These are phyloP conservation scores for Pachyuromys duprasi DNA, from an alignment of 2,797 vertebrate genomes.

Conservation along the genomic window DNA sequence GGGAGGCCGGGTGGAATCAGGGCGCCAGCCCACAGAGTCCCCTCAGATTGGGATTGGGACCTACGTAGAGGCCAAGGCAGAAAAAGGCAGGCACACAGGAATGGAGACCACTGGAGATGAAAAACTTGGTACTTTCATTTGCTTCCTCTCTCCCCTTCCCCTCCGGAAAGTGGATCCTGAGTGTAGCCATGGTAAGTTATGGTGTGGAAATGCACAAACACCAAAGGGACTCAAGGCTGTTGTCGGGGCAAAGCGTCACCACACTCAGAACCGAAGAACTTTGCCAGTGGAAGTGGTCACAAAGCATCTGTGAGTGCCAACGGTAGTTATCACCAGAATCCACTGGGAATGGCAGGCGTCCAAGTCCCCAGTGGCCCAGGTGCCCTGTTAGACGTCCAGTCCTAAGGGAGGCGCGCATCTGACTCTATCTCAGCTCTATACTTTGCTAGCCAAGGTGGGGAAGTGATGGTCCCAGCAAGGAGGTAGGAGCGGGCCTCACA, in stretches of 20 bases:
- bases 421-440: background rate
- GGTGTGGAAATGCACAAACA: background rate
- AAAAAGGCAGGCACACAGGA: background rate
- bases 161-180: background rate
- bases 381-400: background rate
- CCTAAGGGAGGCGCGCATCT: background rate
- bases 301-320: background rate
- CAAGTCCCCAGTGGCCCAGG: background rate
- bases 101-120: background rate
- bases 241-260: too few species aligned
- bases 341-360: background rate
- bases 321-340: background rate
- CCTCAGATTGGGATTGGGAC: too few species aligned
- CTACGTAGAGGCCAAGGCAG: background rate
- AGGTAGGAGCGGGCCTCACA: background rate
- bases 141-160: background rate
- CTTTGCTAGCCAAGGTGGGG: background rate
- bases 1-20: background rate
- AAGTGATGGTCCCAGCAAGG: background rate
- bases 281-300: background rate
- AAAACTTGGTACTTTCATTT: background rate
- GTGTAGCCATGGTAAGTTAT: too few species aligned
- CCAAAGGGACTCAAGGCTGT: background rate
- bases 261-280: background rate
- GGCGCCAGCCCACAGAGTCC: background rate